Evolutionary conservation across 2,797 vertebrate species (phyloP).

Genomic region (Pangasius macronema): DNA sequence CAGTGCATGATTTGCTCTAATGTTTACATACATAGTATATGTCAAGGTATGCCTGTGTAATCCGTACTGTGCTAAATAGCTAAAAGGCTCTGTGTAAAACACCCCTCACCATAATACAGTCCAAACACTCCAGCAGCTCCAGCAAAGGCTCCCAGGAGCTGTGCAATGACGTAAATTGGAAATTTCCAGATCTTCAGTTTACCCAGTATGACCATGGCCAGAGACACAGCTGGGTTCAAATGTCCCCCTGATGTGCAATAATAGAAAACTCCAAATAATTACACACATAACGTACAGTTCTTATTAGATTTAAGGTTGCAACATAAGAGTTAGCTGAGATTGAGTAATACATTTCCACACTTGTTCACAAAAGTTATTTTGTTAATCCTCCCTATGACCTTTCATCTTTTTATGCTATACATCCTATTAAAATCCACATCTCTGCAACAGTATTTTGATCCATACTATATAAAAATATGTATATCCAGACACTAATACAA

Average conservation of each 20-base stretch:
- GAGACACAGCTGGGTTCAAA: slow-evolving; percentile 90
- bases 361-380: not conserved
- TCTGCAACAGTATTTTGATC: not conserved
- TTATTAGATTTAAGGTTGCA: not conserved
- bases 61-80: not conserved
- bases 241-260: slow-evolving; percentile 79
- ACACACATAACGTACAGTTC: not conserved
- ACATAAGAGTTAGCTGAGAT: not conserved
- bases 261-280: not conserved
- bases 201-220: slow-evolving; percentile 92
- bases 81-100: not conserved
- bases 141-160: slow-evolving; percentile 89
- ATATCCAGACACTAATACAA: not conserved
- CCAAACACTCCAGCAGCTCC: slow-evolving; percentile 91
- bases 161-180: slow-evolving; percentile 88
- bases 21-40: not conserved
- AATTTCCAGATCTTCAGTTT: slow-evolving; percentile 92
- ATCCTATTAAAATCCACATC: not conserved
- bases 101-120: slow-evolving; percentile 79
- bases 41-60: not conserved
- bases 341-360: not conserved
- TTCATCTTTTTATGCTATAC: not conserved
- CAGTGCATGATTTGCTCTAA: not conserved
- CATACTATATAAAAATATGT: not conserved
- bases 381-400: not conserved